A percentile compares a stretch with the other conserved stretches of the same genome.
phyloP scores from a whole-genome alignment of 2,797 vertebrate genomes.

The Gobionotothen gibberifrons region DNA sequence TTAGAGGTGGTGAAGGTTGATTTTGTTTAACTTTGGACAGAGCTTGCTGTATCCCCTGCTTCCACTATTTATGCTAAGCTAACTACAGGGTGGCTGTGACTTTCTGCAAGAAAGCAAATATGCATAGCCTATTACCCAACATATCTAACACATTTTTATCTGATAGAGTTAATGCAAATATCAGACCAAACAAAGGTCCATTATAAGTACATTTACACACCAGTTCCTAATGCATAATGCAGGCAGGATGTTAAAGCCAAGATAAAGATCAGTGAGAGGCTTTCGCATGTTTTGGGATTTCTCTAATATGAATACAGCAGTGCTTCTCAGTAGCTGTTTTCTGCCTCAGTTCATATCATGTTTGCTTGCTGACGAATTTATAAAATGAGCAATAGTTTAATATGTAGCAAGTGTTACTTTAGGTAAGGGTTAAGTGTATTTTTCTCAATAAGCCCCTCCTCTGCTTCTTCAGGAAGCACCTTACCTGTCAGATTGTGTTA shows the following conservation, averaged over 20 bases:
- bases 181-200: background rate
- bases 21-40: background rate
- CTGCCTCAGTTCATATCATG: background rate
- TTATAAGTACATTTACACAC: conserved; percentile 1
- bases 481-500: conserved; percentile 44
- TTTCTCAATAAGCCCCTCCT: conserved; percentile 17
- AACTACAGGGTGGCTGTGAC: background rate
- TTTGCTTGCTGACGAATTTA: conserved; percentile 3
- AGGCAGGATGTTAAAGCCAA: conserved; percentile 37
- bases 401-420: background rate
- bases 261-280: conserved; percentile 19
- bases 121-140: background rate
- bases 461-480: conserved; percentile 49
- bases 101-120: background rate
- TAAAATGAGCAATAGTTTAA: background rate
- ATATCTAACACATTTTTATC: background rate
- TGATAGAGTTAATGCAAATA: background rate
- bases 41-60: background rate
- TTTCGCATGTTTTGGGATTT: conserved; percentile 6
- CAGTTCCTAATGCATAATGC: conserved; percentile 25
- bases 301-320: background rate
- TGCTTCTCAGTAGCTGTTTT: conserved; percentile 16
- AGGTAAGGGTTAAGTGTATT: conserved; percentile 5
- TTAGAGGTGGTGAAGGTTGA: background rate
- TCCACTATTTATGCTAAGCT: background rate